Evolutionary conservation across 2,797 vertebrate species (phyloP).

Genomic region (Bryconaethiops microstoma): DNA sequence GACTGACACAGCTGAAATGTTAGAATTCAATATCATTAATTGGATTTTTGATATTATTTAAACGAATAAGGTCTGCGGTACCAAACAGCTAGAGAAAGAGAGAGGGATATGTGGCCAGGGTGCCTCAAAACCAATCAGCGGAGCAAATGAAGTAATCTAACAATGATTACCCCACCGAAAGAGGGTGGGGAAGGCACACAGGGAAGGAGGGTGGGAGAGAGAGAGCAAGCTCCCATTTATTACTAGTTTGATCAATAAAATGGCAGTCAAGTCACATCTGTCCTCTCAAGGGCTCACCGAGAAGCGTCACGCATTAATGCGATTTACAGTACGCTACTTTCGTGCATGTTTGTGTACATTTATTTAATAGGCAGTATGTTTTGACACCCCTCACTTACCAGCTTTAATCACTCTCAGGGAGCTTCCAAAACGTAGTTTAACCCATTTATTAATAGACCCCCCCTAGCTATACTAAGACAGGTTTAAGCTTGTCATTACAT

Average conservation of each 20-base stretch:
- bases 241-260: slow-evolving; percentile 19
- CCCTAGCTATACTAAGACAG: neutral
- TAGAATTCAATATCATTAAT: no score
- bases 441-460: neutral
- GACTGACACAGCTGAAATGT: no score
- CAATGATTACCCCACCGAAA: slow-evolving; percentile 2
- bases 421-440: neutral
- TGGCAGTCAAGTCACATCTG: slow-evolving; percentile 10
- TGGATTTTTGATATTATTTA: slow-evolving; percentile 7
- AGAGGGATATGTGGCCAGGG: slow-evolving; percentile 8
- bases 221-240: neutral
- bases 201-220: slow-evolving; percentile 26
- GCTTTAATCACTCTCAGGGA: slow-evolving; percentile 2
- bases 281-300: neutral
- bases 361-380: slow-evolving; percentile 2
- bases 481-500: neutral
- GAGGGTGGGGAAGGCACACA: neutral
- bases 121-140: slow-evolving; percentile 9
- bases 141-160: slow-evolving; percentile 19
- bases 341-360: neutral
- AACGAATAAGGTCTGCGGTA: neutral
- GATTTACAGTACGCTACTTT: neutral
- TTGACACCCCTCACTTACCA: neutral
- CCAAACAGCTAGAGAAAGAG: neutral
- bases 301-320: slow-evolving; percentile 9